phyloP scores from a whole-genome alignment of 2,113 vertebrate species.

The Tragelaphus buxtoni region DNA sequence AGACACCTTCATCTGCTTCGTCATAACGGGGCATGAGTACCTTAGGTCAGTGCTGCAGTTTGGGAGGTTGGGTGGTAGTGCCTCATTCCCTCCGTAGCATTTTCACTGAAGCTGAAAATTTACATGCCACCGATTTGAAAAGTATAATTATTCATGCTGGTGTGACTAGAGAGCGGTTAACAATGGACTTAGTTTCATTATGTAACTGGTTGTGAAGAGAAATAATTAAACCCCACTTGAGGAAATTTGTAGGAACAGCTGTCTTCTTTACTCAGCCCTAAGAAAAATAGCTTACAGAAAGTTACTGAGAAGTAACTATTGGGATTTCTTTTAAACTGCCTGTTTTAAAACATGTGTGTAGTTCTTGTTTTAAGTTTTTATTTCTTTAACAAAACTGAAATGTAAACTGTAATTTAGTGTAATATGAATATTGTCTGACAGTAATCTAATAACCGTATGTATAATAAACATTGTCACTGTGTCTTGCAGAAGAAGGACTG shows the following conservation, averaged over 20 bases:
- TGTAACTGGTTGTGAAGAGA: not conserved
- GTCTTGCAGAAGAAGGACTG: conserved; percentile 93
- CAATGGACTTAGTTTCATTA: not conserved
- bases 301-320: not conserved
- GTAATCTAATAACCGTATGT: not conserved
- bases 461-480: conserved; percentile 15
- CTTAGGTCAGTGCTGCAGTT: not conserved
- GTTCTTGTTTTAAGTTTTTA: not conserved
- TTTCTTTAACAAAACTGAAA: conserved; percentile 27
- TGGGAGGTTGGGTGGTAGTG: not conserved
- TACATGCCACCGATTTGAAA: not conserved
- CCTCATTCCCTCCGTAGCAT: not conserved
- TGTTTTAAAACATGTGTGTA: not conserved
- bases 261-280: not conserved
- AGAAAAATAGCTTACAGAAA: conserved; percentile 27
- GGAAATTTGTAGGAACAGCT: conserved; percentile 27
- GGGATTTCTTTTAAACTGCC: not conserved
- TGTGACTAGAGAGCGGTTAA: not conserved
- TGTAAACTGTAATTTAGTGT: not conserved
- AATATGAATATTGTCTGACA: not conserved
- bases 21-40: not conserved
- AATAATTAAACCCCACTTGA: conserved; percentile 22
- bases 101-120: not conserved
- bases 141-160: conserved; percentile 23
- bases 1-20: not conserved